Evolutionary conservation across 2,113 vertebrate genomes (phyloP).

Genomic region (Cisticola juncidis): DNA sequence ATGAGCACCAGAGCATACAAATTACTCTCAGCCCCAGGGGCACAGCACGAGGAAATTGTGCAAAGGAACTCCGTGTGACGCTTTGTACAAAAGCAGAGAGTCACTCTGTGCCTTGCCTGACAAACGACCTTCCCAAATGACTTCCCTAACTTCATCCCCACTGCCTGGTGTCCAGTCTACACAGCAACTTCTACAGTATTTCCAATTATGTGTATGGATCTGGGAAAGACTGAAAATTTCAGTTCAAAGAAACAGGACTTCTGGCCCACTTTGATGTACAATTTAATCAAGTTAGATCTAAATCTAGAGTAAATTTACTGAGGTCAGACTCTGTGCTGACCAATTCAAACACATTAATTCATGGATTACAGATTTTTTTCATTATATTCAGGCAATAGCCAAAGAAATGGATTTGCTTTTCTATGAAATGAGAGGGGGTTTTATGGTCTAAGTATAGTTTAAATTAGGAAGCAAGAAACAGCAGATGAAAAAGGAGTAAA

Average conservation of each 20-base stretch:
- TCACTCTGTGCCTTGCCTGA: background rate
- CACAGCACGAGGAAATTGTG: background rate
- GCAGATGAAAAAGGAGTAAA: background rate
- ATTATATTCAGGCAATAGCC: background rate
- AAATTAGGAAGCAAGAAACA: background rate
- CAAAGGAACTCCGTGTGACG: background rate
- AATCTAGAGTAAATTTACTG: background rate
- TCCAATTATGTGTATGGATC: background rate
- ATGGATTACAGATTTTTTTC: background rate
- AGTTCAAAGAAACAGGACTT: background rate
- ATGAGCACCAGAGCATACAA: background rate
- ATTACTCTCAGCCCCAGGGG: background rate
- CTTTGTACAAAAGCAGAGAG: background rate
- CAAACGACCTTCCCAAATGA: no score
- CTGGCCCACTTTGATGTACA: background rate
- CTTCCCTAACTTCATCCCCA: background rate
- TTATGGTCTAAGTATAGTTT: background rate
- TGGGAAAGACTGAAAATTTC: background rate
- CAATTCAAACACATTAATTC: background rate
- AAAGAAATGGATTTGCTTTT: background rate
- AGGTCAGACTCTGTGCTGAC: background rate
- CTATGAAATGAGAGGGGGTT: background rate
- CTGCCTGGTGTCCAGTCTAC: background rate
- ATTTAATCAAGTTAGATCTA: background rate
- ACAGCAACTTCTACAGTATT: background rate